A percentile compares a stretch with the other conserved stretches of the same genome.
Evolutionary conservation across 2,113 vertebrate species (phyloP).

Genomic region (Pionites leucogaster): DNA sequence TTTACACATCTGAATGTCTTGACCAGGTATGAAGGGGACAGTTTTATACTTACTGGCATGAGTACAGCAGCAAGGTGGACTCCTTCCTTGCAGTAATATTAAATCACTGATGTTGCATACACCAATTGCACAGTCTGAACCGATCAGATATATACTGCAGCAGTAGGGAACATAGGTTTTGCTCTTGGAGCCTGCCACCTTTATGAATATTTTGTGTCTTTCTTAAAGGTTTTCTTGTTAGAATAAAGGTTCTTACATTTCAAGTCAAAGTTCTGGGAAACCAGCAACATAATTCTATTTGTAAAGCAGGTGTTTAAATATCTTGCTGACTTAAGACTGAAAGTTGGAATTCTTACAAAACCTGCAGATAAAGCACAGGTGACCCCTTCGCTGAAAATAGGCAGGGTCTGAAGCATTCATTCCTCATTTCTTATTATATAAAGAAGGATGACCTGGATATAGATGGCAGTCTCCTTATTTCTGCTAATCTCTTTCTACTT

Average conservation of each 20-base stretch:
- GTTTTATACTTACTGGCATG: background rate
- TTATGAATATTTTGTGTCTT: background rate
- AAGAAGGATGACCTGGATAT: background rate
- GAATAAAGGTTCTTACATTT: background rate
- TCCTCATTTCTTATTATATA: background rate
- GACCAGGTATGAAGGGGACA: background rate
- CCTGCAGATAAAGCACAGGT: background rate
- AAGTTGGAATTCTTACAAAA: background rate
- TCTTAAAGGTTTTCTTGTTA: background rate
- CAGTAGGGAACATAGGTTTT: background rate
- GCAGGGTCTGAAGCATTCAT: background rate
- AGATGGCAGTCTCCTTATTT: background rate
- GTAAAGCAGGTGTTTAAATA: background rate
- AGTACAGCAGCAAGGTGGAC: background rate
- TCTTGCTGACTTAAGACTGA: background rate
- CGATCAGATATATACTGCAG: background rate
- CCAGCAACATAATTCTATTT: background rate
- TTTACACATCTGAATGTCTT: background rate
- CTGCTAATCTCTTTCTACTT: background rate
- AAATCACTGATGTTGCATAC: background rate
- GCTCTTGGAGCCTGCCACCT: background rate
- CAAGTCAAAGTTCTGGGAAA: background rate
- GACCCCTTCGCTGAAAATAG: background rate
- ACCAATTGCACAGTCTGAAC: background rate
- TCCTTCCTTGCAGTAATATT: background rate